Conservation (phyloP, 2,888 invertebrate genomes). For the Drosophila differens region DNA sequence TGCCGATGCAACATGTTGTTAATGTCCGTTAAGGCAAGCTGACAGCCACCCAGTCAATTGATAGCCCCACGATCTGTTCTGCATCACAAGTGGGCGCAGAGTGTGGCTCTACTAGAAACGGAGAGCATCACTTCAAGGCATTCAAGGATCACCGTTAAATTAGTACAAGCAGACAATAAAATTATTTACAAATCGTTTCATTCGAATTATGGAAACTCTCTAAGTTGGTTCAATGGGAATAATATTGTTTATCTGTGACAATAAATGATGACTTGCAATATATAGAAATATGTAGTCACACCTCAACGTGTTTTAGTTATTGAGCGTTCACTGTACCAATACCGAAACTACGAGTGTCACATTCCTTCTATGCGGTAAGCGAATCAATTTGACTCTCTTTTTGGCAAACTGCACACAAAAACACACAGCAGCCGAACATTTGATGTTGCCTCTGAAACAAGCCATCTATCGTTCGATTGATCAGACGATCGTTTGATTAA, state of each 20-base stretch:
- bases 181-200: not conserved
- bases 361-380: not conserved
- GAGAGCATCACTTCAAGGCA: not conserved
- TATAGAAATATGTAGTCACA: not conserved
- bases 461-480: not conserved
- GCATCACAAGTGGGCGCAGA: constrained; percentile 63
- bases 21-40: constrained; percentile 72
- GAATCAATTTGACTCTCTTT: constrained; percentile 40
- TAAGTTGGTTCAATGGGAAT: not conserved
- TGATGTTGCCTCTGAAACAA: constrained; percentile 28
- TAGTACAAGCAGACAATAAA: not conserved
- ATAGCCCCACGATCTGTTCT: constrained; percentile 44
- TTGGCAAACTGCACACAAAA: constrained; percentile 14
- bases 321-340: not conserved
- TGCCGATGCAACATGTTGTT: constrained; percentile 68
- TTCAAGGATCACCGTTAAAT: not conserved
- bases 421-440: constrained; percentile 6
- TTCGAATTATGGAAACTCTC: not conserved
- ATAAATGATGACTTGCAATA: not conserved
- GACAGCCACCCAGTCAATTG: constrained; percentile 73
- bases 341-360: not conserved
- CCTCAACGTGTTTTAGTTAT: not conserved
- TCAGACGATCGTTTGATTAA: constrained; percentile 29
- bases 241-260: not conserved
- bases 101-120: not conserved